Evolutionary conservation across 2,888 invertebrate genomes (phyloP).

Genomic region (Galeopsomyia nigrocyanea): DNA sequence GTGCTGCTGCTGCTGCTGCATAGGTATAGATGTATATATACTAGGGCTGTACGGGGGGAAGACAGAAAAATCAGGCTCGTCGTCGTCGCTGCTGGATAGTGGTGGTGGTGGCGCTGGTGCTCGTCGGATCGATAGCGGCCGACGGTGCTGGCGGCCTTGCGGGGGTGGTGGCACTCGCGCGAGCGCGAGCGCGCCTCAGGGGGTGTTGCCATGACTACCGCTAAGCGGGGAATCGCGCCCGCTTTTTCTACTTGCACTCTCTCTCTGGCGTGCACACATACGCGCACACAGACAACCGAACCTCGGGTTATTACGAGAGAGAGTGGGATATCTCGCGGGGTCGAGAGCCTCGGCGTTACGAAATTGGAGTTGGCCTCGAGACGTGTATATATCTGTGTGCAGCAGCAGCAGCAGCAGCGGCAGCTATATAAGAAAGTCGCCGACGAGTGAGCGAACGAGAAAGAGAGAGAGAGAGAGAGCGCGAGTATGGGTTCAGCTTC

Average conservation of each 20-base stretch:
- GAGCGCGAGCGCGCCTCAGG: conserved; percentile 58
- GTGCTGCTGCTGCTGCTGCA: neutral
- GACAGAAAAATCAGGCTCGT: neutral
- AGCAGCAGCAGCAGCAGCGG: neutral
- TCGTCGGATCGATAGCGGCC: conserved; percentile 42
- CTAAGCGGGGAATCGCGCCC: conserved; percentile 29
- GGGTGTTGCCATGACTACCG: conserved; percentile 64
- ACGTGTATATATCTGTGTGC: neutral
- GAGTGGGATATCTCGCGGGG: conserved; percentile 31
- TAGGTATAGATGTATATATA: neutral
- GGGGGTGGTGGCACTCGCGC: conserved; percentile 53
- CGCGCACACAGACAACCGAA: neutral
- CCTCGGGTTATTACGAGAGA: conserved; percentile 28
- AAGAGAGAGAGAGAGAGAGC: conserved; percentile 28
- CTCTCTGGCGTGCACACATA: neutral
- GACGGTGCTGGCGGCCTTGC: conserved; percentile 39
- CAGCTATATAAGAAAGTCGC: conserved; percentile 32
- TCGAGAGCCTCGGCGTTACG: conserved; percentile 47
- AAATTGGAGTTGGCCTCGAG: conserved; percentile 44
- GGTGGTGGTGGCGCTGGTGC: neutral
- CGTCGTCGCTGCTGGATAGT: neutral
- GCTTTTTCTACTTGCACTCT: neutral
- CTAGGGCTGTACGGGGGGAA: neutral
- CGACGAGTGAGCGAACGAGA: conserved; percentile 12
- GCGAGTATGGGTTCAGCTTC: conserved; percentile 42